These are phyloP conservation scores for Pseudochromis fuscus DNA, from an alignment of 2,797 vertebrate species.

Conservation along the genomic window DNA sequence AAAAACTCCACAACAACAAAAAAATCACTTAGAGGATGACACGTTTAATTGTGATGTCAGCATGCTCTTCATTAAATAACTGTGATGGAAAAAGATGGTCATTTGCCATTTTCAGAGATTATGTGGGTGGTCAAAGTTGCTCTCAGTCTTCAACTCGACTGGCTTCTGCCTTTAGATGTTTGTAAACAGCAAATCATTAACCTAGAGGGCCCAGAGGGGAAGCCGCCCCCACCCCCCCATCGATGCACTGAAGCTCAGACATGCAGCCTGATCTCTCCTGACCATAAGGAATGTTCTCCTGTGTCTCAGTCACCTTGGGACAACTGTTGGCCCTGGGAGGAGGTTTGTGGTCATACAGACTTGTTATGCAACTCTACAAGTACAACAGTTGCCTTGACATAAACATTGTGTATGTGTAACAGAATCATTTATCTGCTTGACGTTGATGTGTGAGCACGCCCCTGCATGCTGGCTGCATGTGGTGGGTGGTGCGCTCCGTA, in stretches of 20 bases:
- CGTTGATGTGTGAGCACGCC: conserved; percentile 9
- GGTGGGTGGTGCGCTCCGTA: conserved; percentile 20
- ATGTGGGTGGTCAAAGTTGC: conserved; percentile 11
- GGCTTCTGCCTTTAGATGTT: conserved; percentile 16
- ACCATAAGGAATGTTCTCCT: conserved; percentile 55
- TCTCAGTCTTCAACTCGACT: conserved; percentile 22
- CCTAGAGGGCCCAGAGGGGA: no score
- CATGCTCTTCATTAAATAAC: no score
- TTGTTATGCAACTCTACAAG: conserved; percentile 41
- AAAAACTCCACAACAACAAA: not conserved
- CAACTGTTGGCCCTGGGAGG: conserved; percentile 11
- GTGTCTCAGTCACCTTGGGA: conserved; percentile 33
- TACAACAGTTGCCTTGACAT: conserved; percentile 6
- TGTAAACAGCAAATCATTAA: conserved; percentile 43
- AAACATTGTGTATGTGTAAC: not conserved
- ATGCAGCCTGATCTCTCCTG: conserved; percentile 19
- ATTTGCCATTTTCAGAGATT: not conserved
- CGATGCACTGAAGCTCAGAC: conserved; percentile 41
- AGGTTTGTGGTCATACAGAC: conserved; percentile 38
- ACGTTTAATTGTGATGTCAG: no score
- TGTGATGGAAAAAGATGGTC: not conserved
- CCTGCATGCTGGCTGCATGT: conserved; percentile 16
- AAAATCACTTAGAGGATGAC: no score
- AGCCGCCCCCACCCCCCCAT: no score
- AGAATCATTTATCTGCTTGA: conserved; percentile 20